These are phyloP conservation scores for Sula dactylatra DNA, from an alignment of 2,113 vertebrate genomes.

Conservation along the genomic window DNA sequence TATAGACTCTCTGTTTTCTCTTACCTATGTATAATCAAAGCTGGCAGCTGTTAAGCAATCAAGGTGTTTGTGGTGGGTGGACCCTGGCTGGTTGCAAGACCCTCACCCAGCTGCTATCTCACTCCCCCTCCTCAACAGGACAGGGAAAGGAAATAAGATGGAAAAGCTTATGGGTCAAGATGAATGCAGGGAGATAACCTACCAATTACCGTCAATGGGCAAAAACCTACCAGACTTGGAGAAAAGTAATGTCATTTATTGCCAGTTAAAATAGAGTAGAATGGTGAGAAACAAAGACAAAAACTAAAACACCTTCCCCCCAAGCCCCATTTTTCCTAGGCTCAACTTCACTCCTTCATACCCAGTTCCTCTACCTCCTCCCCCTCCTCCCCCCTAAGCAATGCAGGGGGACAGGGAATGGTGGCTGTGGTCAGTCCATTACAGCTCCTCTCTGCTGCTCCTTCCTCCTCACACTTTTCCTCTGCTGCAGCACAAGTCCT, in stretches of 20 bases:
- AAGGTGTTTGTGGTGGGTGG: neutral
- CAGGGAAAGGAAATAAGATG: neutral
- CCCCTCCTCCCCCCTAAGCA: neutral
- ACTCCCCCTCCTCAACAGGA: neutral
- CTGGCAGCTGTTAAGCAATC: neutral
- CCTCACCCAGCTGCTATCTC: neutral
- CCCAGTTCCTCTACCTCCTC: neutral
- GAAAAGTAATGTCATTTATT: neutral
- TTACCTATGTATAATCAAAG: neutral
- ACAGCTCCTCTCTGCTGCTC: neutral
- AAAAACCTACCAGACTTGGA: neutral
- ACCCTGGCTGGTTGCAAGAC: neutral
- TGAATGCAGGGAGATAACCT: neutral
- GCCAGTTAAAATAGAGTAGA: neutral
- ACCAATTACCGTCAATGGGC: neutral
- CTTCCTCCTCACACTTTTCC: neutral
- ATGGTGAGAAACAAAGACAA: neutral
- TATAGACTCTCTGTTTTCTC: neutral
- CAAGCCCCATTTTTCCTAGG: neutral
- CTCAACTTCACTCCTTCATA: neutral
- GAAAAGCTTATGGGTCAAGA: neutral
- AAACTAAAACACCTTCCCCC: neutral
- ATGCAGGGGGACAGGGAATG: neutral
- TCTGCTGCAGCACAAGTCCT: neutral
- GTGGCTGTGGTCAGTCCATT: neutral